These are phyloP conservation scores for Mus caroli DNA, from an alignment of 2,797 vertebrate species.

Conservation along the genomic window DNA sequence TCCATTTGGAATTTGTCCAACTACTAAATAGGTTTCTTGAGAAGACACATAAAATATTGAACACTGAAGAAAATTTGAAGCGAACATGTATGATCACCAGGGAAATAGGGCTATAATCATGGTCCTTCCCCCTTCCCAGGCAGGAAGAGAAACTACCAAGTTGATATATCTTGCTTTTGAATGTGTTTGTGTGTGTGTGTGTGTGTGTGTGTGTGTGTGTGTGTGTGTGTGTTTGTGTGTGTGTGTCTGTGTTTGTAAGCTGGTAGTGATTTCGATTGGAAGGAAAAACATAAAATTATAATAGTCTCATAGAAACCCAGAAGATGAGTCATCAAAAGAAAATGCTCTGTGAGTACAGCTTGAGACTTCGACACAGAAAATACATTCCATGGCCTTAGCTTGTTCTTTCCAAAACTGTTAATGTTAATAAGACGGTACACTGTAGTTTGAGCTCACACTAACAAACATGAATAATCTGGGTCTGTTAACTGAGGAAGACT, in stretches of 20 bases:
- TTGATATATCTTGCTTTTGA: neutral
- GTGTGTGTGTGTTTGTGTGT: fast-evolving
- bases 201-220: fast-evolving
- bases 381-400: neutral
- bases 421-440: neutral
- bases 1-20: neutral
- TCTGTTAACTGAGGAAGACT: neutral
- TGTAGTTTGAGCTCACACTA: neutral
- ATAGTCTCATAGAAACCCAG: neutral
- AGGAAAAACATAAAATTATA: neutral
- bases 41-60: neutral
- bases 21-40: neutral
- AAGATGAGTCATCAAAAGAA: neutral
- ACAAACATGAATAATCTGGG: neutral
- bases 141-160: neutral
- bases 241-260: fast-evolving
- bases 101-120: neutral
- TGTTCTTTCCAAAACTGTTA: neutral
- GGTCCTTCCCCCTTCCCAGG: neutral
- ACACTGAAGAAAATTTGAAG: neutral
- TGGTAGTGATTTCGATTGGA: neutral
- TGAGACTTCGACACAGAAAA: neutral
- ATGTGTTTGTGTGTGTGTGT: fast-evolving
- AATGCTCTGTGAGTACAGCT: neutral
- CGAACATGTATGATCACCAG: neutral